A percentile compares a stretch with the other conserved stretches of the same genome.
These are phyloP conservation scores for Lepidiolamprologus cunningtoni DNA, from an alignment of 2,113 vertebrate genomes.

Conservation along the genomic window DNA sequence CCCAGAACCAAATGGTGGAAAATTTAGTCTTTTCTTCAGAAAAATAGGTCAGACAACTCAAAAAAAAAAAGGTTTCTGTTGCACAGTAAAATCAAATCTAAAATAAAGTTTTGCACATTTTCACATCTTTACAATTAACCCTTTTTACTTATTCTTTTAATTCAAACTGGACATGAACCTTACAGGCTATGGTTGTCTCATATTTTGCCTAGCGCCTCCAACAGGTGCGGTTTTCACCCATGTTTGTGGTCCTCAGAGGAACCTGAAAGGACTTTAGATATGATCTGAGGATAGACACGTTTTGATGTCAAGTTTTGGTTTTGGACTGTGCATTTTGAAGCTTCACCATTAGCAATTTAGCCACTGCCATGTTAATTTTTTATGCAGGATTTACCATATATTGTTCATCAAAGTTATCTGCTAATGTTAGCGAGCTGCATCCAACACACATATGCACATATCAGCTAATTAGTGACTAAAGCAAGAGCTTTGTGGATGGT, in stretches of 20 bases:
- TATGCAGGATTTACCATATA: accelerated
- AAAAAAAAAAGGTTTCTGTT: not conserved
- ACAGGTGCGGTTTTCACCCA: not conserved
- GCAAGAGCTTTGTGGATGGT: not conserved
- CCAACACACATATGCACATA: not conserved
- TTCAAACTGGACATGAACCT: not conserved
- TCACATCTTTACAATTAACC: accelerated
- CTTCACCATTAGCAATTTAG: not conserved
- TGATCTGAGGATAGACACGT: accelerated
- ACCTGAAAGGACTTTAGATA: accelerated
- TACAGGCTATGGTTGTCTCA: not conserved
- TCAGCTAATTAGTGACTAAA: not conserved
- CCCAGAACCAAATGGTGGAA: not conserved
- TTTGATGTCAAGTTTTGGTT: not conserved
- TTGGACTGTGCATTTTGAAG: not conserved
- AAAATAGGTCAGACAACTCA: not conserved
- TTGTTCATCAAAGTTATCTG: not conserved
- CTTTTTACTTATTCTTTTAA: not conserved
- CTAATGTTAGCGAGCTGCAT: not conserved
- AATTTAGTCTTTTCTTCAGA: not conserved
- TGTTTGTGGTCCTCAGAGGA: not conserved
- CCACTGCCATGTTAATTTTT: not conserved
- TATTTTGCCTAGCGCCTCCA: not conserved
- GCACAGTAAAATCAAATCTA: not conserved
- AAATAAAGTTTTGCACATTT: not conserved